Percentiles rank a stretch among this genome's conserved stretches.
Conservation (phyloP, 2,888 invertebrate species). For the Pyrrhosoma nymphula region DNA sequence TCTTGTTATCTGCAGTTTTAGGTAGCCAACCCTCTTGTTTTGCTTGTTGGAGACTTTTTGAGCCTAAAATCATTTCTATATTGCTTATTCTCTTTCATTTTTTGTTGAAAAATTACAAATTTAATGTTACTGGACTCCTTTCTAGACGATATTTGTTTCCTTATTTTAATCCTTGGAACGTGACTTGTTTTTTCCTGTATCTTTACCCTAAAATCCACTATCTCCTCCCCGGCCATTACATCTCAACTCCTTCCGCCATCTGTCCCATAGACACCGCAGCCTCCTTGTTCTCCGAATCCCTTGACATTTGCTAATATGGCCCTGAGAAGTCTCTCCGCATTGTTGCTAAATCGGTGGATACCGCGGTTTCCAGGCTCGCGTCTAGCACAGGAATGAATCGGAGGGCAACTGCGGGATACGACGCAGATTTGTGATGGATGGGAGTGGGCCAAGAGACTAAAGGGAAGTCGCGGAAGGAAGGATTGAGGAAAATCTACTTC, state of each 20-base stretch:
- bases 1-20: too few relatives aligned
- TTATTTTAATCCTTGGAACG: too few relatives aligned
- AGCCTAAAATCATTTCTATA: too few relatives aligned
- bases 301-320: slow-evolving; percentile 48
- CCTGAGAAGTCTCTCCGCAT: slow-evolving; percentile 55
- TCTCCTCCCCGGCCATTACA: background rate
- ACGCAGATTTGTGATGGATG: background rate
- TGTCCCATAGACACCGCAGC: background rate
- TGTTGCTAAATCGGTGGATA: slow-evolving; percentile 44
- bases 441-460: background rate
- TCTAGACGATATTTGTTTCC: too few relatives aligned
- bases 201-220: background rate
- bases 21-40: too few relatives aligned
- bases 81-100: too few relatives aligned
- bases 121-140: too few relatives aligned
- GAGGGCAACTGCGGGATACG: too few relatives aligned
- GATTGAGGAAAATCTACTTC: background rate
- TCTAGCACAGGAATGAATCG: background rate
- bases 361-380: slow-evolving; percentile 35
- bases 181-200: background rate
- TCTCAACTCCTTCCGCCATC: background rate
- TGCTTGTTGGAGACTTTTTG: too few relatives aligned
- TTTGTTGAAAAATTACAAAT: too few relatives aligned
- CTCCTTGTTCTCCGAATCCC: background rate
- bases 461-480: background rate